Evolutionary conservation across 1,140 invertebrate genomes (phyloP).

Genomic region (Neodiprion fabricii): DNA sequence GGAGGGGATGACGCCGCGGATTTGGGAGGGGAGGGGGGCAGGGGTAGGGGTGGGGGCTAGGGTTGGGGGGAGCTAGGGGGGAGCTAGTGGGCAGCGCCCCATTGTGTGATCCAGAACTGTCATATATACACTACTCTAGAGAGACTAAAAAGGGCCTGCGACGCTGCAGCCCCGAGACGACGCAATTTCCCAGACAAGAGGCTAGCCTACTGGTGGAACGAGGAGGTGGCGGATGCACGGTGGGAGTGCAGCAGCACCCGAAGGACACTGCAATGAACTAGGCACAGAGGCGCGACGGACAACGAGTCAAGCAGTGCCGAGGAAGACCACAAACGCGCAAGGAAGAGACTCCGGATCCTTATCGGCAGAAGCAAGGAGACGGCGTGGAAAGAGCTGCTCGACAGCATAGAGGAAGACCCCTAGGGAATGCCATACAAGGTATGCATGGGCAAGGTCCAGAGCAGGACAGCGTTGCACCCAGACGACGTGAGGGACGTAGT

Average conservation of each 20-base stretch:
- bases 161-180: neutral
- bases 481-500: neutral
- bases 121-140: no score
- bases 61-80: no score
- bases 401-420: slow-evolving; percentile 34
- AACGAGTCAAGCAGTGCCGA: neutral
- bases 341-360: slow-evolving; percentile 17
- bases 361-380: slow-evolving; percentile 30
- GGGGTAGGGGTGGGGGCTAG: no score
- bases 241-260: neutral
- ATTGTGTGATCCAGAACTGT: no score
- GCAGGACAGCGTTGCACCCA: neutral
- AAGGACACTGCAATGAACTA: no score
- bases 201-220: neutral
- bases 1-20: no score
- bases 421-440: slow-evolving; percentile 40
- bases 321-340: neutral
- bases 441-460: slow-evolving; percentile 28
- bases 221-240: neutral
- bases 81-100: no score
- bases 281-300: no score
- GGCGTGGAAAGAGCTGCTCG: slow-evolving; percentile 30
- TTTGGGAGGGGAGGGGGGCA: no score
- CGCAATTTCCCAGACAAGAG: neutral
- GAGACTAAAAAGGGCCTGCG: neutral